phyloP scores from a whole-genome alignment of 2,113 vertebrate species.

The Atlantisia rogersi region DNA sequence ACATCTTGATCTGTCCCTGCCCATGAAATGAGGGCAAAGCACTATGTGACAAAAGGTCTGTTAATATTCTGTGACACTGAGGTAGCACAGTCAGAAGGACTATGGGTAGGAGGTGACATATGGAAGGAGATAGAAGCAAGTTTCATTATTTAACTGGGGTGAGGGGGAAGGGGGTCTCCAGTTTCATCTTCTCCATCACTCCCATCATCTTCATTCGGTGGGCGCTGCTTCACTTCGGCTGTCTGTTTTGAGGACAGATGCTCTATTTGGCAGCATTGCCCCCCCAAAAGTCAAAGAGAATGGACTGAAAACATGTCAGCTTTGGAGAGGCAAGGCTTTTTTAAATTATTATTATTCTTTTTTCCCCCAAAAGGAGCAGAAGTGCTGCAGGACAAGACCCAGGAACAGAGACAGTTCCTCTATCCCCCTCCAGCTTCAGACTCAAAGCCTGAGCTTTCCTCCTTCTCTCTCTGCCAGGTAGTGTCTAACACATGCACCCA shows the following conservation, averaged over 20 bases:
- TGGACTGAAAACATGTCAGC: background rate
- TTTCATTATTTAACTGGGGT: background rate
- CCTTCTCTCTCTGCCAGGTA: background rate
- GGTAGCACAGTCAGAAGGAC: background rate
- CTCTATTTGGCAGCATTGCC: background rate
- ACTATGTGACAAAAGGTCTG: background rate
- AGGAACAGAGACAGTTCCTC: background rate
- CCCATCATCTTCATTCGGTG: background rate
- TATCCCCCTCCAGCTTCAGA: background rate
- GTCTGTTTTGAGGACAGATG: background rate
- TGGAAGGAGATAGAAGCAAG: background rate
- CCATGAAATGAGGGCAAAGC: background rate
- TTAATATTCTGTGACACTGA: background rate
- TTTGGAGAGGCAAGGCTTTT: background rate
- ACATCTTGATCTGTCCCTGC: too few relatives aligned
- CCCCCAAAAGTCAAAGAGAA: background rate
- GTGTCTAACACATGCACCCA: background rate
- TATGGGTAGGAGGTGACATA: accelerated
- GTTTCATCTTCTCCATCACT: background rate
- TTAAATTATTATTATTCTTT: too few relatives aligned
- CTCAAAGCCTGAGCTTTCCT: background rate
- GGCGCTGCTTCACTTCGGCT: background rate
- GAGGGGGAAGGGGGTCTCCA: accelerated
- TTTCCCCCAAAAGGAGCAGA: background rate
- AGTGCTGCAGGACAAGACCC: background rate